Conservation (phyloP, 2,113 vertebrate genomes). For the Arizona elegans region DNA sequence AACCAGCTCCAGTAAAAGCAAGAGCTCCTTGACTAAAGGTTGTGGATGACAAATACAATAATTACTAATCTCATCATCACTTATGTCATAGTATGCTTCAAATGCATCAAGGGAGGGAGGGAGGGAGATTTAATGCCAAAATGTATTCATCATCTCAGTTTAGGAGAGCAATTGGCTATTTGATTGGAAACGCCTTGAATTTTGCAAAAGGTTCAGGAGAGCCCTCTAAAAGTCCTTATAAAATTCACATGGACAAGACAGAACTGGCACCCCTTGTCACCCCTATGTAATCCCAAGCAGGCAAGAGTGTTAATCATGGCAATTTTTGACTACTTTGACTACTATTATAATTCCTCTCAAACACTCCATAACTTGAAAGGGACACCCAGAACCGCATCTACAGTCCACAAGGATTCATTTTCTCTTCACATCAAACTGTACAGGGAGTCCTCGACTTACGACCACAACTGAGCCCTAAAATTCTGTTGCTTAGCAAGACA, state of each 20-base stretch:
- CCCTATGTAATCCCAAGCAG: neutral
- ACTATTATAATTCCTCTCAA: neutral
- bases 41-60: neutral
- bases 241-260: neutral
- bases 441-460: no score
- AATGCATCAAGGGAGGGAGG: neutral
- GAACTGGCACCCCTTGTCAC: neutral
- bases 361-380: neutral
- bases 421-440: neutral
- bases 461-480: no score
- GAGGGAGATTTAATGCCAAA: neutral
- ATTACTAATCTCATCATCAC: neutral
- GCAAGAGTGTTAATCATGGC: neutral
- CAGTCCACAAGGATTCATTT: neutral
- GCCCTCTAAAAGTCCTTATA: neutral
- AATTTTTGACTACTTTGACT: neutral
- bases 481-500: no score
- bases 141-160: neutral
- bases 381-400: neutral
- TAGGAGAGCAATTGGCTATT: neutral
- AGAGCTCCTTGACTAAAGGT: neutral
- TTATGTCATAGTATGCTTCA: neutral
- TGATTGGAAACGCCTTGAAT: neutral
- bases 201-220: neutral
- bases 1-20: neutral